A percentile compares a stretch with the other conserved stretches of the same genome.
Evolutionary conservation across 2,113 vertebrate genomes (phyloP).

Genomic region (Grallaria varia): DNA sequence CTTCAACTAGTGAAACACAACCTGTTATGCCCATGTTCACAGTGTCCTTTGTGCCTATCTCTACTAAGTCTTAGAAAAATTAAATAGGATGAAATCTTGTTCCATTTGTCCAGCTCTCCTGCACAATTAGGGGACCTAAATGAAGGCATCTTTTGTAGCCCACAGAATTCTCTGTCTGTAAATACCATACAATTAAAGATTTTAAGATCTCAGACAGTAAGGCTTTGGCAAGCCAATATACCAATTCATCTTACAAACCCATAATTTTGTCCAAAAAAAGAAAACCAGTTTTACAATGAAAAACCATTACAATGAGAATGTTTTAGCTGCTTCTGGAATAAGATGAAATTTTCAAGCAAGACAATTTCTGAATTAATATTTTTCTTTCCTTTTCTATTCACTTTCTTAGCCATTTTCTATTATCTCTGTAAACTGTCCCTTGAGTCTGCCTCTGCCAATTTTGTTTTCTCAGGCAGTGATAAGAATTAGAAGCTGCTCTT

Average conservation of each 20-base stretch:
- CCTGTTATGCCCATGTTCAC: accelerated
- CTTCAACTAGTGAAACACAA: not conserved
- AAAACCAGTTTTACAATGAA: not conserved
- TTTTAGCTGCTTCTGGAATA: not conserved
- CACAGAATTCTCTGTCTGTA: not conserved
- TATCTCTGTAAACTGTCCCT: not conserved
- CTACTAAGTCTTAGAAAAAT: not conserved
- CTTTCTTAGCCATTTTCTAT: not conserved
- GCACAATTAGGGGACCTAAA: not conserved
- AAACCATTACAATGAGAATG: not conserved
- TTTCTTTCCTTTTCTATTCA: not conserved
- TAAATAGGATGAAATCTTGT: not conserved
- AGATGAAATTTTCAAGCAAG: not conserved
- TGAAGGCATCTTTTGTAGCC: not conserved
- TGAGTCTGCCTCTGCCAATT: not conserved
- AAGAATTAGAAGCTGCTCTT: not conserved
- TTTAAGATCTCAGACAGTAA: not conserved
- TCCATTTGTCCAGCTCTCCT: not conserved
- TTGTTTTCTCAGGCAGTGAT: not conserved
- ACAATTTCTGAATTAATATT: not conserved
- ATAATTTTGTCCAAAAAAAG: slow-evolving; percentile 21
- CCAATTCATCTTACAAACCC: not conserved
- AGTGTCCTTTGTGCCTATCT: not conserved
- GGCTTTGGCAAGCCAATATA: not conserved
- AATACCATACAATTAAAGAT: not conserved